A percentile compares a stretch with the other conserved stretches of the same genome.
Conservation (phyloP, 2,113 vertebrate genomes). For the Sapayoa aenigma region DNA sequence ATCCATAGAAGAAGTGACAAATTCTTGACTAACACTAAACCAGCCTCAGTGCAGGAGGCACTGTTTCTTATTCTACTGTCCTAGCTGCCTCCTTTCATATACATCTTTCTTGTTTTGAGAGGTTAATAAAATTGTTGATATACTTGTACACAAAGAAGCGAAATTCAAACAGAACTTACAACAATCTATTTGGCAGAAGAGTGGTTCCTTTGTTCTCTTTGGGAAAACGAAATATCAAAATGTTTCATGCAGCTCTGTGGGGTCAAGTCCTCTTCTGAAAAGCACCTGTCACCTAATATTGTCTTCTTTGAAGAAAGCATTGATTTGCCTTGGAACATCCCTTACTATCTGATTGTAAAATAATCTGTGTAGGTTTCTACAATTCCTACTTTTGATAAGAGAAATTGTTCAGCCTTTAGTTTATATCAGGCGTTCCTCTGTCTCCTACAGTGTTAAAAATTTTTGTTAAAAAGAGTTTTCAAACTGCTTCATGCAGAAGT, state of each 20-base stretch:
- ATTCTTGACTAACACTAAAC: not conserved
- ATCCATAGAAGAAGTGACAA: not conserved
- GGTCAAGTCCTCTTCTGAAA: not conserved
- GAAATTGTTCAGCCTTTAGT: not conserved
- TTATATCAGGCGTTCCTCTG: fast-evolving
- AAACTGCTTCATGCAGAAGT: not conserved
- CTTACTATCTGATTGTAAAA: not conserved
- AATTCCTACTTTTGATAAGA: not conserved
- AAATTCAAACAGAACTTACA: not conserved
- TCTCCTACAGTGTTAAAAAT: not conserved
- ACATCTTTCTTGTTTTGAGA: not conserved
- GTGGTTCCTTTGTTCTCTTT: not conserved
- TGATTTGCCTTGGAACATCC: not conserved
- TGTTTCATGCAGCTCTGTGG: not conserved
- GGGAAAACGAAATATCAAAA: not conserved
- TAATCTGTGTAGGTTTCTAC: not conserved
- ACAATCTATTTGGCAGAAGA: not conserved
- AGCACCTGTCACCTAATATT: not conserved
- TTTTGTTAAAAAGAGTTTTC: not conserved
- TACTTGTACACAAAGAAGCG: not conserved
- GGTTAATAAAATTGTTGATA: not conserved
- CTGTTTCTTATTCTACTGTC: not conserved
- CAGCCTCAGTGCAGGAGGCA: not conserved
- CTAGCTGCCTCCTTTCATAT: not conserved
- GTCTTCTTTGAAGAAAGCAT: not conserved